Base-by-base conservation (phyloP, 92 coral and sea anemone species). In the Zoanthus sansibaricus region DNA sequence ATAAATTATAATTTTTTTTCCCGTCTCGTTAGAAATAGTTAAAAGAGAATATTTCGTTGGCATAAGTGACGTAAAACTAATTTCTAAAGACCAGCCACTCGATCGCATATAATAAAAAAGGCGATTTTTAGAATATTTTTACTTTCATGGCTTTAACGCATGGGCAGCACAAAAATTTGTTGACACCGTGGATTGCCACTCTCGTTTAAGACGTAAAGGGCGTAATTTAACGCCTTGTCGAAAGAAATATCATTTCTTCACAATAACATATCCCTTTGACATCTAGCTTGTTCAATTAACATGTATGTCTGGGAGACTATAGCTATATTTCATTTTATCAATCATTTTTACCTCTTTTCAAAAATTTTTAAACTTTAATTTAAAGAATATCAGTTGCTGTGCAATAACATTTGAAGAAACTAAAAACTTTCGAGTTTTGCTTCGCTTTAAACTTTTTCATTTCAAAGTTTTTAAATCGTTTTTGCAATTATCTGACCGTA, bases 111-210 rank as follows among this genome's bases (percentile, higher is more conserved):
- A 37, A 37, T 37, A 37, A 37, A 37, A 37, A 37, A 37, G 42
- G 2, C 1, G 2, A 25, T 37, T 37, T 37, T 37, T 37, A 37
- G 1, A 37, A 37, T 2, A 37, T 1, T 4, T 62, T 62, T 78
- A 25, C 30, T 18, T 1, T 80, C 66, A 66, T 80, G 58, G 75
- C 85, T 54, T 20, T 66, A 61, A 13, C 75, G 85, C 61, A 66
- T 78, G 71, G 55, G 54, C 72, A 48, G 47, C 72, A 46, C 5
- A 78, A 58, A 33, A 59, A 33, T 80, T 80, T 64, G 61, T 67
- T 80, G 52, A 80, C 62, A 46, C 6, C 20, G 18, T 18, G 56
- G 75, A 78, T 78, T 58, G 46, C 42, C 66, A 0, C 15, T 13
- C n/a, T 80, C 85, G 20, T n/a, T 42, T 80, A 10, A 33, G 21